A percentile compares a stretch with the other conserved stretches of the same genome.
Evolutionary conservation across 64 coral and sea anemone genomes (phyloP).

Genomic region (Hydrozoanthus tunicans): DNA sequence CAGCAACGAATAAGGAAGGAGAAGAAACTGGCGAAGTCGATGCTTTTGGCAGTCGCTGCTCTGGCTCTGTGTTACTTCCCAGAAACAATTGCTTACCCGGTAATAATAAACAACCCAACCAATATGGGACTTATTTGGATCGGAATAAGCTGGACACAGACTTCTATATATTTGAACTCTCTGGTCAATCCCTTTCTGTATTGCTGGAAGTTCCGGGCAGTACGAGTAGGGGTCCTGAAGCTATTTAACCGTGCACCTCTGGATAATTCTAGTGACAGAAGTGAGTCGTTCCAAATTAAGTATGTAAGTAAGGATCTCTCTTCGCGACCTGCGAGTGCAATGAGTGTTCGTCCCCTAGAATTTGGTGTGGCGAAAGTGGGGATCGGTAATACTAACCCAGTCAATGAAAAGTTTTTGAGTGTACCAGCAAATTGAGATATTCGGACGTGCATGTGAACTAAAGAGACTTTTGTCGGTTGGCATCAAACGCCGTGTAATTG

Average conservation of each 20-base stretch:
- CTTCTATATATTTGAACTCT: not conserved
- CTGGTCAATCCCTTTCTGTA: conserved; percentile 18
- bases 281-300: too few species aligned
- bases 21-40: not conserved
- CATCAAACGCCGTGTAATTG: too few species aligned
- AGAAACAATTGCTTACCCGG: not conserved
- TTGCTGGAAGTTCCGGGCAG: not conserved
- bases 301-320: too few species aligned
- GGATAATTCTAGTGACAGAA: not conserved
- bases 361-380: too few species aligned
- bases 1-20: conserved; percentile 25
- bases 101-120: not conserved
- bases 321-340: too few species aligned
- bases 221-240: not conserved
- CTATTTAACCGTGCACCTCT: not conserved
- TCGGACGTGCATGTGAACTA: too few species aligned
- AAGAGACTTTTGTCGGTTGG: too few species aligned
- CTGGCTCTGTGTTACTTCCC: not conserved
- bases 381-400: too few species aligned
- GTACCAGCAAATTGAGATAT: too few species aligned
- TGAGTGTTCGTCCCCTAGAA: too few species aligned
- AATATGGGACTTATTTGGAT: not conserved
- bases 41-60: not conserved
- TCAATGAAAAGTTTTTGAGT: too few species aligned
- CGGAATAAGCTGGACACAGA: conserved; percentile 15